Base-by-base conservation (phyloP, 2,113 vertebrate species). In the Sylvilagus bachmani region DNA sequence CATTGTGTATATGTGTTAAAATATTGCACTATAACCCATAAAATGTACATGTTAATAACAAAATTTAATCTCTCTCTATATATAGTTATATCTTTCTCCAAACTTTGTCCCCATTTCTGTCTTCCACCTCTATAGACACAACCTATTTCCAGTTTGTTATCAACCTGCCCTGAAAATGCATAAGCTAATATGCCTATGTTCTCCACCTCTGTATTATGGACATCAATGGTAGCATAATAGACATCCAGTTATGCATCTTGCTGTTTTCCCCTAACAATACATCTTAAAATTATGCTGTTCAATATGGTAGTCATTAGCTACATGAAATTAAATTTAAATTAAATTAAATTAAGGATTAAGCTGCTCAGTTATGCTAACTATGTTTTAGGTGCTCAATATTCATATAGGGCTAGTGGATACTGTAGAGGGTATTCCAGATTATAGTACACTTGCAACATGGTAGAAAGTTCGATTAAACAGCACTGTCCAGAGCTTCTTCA, bases 261-360 rank as follows among this genome's bases (percentile, higher is more conserved):
- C 25, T n/a, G 69, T 69, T 49, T 70, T 77, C 19, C 12, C 22
- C 38, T 86, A 36, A 82, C 33, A 77, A 44, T 51, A 86, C 0
- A 24, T 51, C 24, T 44, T 79, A 55, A 31, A 80, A 66, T 33
- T 71, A n/a, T 77, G 53, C 22, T 55, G n/a, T 81, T 5, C 44
- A 79, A 58, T 61, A 78, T 38, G 55, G 44, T 67, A 70, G 55
- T 44, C 19, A 31, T 53, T 91, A 67, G 64, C 33, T 49, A 73
- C 31, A 53, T 31, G 3, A 27, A 77, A 25, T 17, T 88, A 53
- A 75, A n/a, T 25, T 79, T 94, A 49, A 89, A 82, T 69, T n/a
- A 77, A 78, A 81, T 85, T 67, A 77, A 78, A 81, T 85, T 67
- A 80, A 89, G 83, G 73, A 62, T 62, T 73, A 24, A 64, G 33